Base-by-base conservation (phyloP, 2,888 invertebrate genomes). In the Drosophila infuscata region DNA sequence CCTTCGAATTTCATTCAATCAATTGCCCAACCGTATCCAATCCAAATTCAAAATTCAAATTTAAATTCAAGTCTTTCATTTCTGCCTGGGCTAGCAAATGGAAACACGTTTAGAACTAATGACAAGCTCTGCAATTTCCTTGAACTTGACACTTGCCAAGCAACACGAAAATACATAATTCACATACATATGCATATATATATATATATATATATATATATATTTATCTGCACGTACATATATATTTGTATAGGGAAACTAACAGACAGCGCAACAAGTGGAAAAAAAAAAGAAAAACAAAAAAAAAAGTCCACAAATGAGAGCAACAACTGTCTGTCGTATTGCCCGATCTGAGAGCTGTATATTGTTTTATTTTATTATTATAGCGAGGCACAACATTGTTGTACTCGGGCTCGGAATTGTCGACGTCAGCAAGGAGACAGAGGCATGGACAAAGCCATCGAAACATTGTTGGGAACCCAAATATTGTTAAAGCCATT, bases 111-210 rank as follows among this genome's bases (percentile, higher is more conserved):
- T 67, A 69, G 48, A 81, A 38, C 56, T 41, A 84, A 70, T 84
- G 90, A 76, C 76, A 85, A 85, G 70, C 83, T 64, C 69, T 70
- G 84, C 87, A 81, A 78, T 91, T 92, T 83, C 91, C 91, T 89
- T 92, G 91, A 92, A 92, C 91, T 92, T 92, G 91, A 92, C 91
- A 91, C 92, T 83, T 57, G 70, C 56, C 73, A 57, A 64, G 76
- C 70, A 63, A 74, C 71, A 74, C 62, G 78, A 57, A 70, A 68
- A 61, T 56, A 68, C 54, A 56, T 71, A 63, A 53, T 52, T 57
- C 51, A 46, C 53, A 38, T 48, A 54, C n/a, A 59, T 72, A 51
- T 54, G 46, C 54, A 54, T n/a, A 62, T 38, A 49, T 35, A 58
- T 64, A 54, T 66, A 72, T 46, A 41, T 38, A 53, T 70, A 56